phyloP scores from a whole-genome alignment of 64 coral and sea anemone genomes.

The Actinia equina region DNA sequence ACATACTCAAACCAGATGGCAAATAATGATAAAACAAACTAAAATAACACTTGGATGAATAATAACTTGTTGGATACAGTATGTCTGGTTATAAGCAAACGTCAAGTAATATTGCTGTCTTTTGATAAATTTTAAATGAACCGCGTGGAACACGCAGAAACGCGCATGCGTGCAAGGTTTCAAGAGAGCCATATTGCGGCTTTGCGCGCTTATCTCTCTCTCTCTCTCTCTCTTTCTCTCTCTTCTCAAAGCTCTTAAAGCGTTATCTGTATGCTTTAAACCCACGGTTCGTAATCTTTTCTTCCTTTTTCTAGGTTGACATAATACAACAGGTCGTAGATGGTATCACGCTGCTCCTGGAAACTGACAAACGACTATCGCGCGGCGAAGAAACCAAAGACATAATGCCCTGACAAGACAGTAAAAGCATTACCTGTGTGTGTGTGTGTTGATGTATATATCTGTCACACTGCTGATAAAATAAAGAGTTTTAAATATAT shows the following conservation, averaged over 20 bases:
- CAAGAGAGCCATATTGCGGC: neutral
- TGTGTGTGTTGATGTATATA: too few species aligned
- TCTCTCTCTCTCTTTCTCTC: too few species aligned
- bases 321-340: constrained; percentile 10
- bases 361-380: constrained; percentile 7
- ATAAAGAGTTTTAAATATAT: too few species aligned
- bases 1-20: too few species aligned
- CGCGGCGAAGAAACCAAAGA: constrained; percentile 3
- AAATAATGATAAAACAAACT: too few species aligned
- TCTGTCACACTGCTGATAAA: too few species aligned
- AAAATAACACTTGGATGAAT: too few species aligned
- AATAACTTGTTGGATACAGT: neutral
- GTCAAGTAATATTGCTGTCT: neutral
- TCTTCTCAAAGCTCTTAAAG: neutral
- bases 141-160: neutral
- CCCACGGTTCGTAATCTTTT: neutral
- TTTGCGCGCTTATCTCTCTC: too few species aligned
- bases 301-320: neutral
- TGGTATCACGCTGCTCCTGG: neutral
- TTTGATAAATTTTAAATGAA: neutral
- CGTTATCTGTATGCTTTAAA: neutral
- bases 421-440: neutral
- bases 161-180: neutral
- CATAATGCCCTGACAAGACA: neutral
- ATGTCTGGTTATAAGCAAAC: neutral